Conservation (phyloP, 2,888 invertebrate genomes). For the Andrena haemorrhoa region DNA sequence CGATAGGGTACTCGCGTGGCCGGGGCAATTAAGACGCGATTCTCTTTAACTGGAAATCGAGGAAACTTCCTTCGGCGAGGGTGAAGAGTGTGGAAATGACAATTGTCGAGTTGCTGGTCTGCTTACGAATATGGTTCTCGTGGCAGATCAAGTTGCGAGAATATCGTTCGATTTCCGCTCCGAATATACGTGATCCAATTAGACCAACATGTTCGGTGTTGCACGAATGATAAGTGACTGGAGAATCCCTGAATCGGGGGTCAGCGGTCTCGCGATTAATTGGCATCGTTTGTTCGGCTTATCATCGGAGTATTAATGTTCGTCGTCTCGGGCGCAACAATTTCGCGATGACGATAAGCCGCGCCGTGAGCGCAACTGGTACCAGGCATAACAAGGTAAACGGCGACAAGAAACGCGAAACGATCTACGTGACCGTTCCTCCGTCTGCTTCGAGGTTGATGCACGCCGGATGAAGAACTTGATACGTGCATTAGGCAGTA, state of each 20-base stretch:
- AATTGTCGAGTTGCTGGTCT: too few species aligned
- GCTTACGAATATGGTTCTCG: too few species aligned
- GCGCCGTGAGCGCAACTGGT: slow-evolving; percentile 27
- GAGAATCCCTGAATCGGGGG: slow-evolving; percentile 39
- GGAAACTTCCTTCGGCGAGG: background rate
- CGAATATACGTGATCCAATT: too few species aligned
- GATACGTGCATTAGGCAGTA: slow-evolving; percentile 72
- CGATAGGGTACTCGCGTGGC: background rate
- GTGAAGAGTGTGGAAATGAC: background rate
- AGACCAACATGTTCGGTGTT: background rate
- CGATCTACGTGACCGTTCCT: slow-evolving; percentile 57
- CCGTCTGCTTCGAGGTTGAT: slow-evolving; percentile 48
- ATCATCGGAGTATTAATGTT: slow-evolving; percentile 57
- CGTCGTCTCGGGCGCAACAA: slow-evolving; percentile 42
- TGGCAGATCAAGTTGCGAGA: too few species aligned
- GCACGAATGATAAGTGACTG: background rate
- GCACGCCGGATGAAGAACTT: slow-evolving; percentile 63
- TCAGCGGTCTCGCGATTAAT: slow-evolving; percentile 39
- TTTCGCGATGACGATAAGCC: slow-evolving; percentile 54
- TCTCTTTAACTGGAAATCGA: background rate
- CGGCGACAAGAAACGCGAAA: slow-evolving; percentile 63
- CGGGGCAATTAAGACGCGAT: slow-evolving; percentile 1
- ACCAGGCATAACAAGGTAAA: slow-evolving; percentile 53
- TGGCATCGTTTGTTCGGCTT: slow-evolving; percentile 49
- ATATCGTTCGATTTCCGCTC: too few species aligned